Evolutionary conservation across 1,140 invertebrate genomes (phyloP), one percentile per base, ranked within the genome.

Genomic region (Heliconius hewitsoni): DNA sequence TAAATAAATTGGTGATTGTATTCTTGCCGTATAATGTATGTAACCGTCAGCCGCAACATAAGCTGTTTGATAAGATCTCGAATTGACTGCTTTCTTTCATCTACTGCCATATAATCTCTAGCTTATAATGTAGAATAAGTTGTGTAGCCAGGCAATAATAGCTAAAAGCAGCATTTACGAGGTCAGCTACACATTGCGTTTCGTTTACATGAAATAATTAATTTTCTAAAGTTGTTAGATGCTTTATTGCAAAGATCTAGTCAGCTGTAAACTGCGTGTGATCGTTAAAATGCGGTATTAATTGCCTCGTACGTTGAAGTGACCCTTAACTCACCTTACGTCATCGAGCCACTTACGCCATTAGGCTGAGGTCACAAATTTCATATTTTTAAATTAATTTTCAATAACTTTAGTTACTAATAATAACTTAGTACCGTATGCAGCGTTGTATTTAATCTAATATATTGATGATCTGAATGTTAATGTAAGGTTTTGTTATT

Each of bases 401-500:
- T 37, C 52, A 55, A 74, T 74, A 79, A 71, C 23, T 77, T 66
- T 74, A 74, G 6, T 71, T 34, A 78, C 13, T 77, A 78, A 78
- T 52, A 16, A 46, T 46, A 46, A 16, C 3, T 46, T 46, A 46
- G 13, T n/a, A 55, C 5, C 50, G 71, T 80, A 60, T 84, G 60
- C 84, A 83, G 77, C 76, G 60, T 66, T 76, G 74, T 84, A 80
- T 86, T 80, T 87, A 84, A 85, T 57, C 73, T 80, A 83, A 73
- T 84, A 75, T 83, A 85, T 78, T 82, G 89, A 90, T 90, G 92
- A 94, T 94, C 92, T 94, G 92, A 93, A 90, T 91, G 90, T 86
- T 85, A 86, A 77, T 81, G 87, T 86, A 91, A 90, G 85, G 83
- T 87, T 86, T 89, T 87, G 80, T 88, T 90, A 93, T 93, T 93